These are phyloP conservation scores for Ptilodon capucinus DNA, from an alignment of 2,888 invertebrate genomes.

Conservation along the genomic window DNA sequence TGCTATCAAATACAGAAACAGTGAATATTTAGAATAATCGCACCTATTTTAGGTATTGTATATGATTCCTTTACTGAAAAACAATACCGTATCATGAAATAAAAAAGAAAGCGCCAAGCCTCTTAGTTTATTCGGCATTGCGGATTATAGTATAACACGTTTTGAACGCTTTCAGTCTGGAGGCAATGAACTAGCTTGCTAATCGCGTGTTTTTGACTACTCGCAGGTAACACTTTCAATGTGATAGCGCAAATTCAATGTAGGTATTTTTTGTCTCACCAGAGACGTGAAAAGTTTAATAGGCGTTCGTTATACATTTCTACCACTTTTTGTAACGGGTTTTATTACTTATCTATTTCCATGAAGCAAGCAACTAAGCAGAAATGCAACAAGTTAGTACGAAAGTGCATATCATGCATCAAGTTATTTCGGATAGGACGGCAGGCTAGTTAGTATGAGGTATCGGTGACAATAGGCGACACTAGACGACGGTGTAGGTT, in stretches of 20 bases:
- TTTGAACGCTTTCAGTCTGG: constrained; percentile 12
- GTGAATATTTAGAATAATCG: too few species aligned
- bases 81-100: neutral
- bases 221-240: constrained; percentile 11
- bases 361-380: too few species aligned
- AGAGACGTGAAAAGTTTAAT: neutral
- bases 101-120: neutral
- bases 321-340: too few species aligned
- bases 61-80: too few species aligned
- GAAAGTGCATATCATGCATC: constrained; percentile 4
- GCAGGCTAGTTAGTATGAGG: constrained; percentile 14
- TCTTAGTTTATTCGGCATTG: neutral
- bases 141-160: constrained; percentile 2
- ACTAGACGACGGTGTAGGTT: constrained; percentile 50
- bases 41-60: too few species aligned
- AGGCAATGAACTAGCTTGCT: constrained; percentile 7
- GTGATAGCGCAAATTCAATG: neutral
- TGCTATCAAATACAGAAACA: too few species aligned
- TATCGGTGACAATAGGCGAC: constrained; percentile 37
- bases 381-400: too few species aligned
- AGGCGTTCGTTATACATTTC: neutral
- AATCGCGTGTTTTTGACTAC: constrained; percentile 22
- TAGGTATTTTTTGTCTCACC: neutral
- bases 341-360: too few species aligned
- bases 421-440: constrained; percentile 15